phyloP scores from a whole-genome alignment of 1,140 invertebrate genomes.

The Leptonema lineaticorne region DNA sequence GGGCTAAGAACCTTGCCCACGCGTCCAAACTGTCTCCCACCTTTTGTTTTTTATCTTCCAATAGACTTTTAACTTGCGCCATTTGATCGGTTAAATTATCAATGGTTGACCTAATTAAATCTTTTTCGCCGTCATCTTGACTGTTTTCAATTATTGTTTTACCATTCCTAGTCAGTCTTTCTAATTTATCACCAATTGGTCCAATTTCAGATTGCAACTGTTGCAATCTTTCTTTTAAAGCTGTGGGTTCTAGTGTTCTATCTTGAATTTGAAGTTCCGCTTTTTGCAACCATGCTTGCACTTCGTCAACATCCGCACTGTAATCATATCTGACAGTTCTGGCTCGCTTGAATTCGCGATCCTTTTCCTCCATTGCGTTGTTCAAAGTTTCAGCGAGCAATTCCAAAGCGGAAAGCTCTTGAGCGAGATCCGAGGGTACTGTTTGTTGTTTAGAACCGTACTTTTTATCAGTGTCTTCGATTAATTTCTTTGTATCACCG shows the following conservation, averaged over 20 bases:
- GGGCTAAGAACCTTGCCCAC: constrained; percentile 80
- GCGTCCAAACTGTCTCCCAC: constrained; percentile 86
- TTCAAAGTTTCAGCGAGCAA: constrained; percentile 75
- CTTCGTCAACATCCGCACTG: constrained; percentile 72
- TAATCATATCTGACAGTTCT: constrained; percentile 79
- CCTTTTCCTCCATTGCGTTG: constrained; percentile 81
- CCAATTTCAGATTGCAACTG: constrained; percentile 75
- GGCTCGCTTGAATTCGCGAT: constrained; percentile 82
- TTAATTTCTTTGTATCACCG: constrained; percentile 62
- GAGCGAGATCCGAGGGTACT: constrained; percentile 72
- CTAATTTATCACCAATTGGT: constrained; percentile 72
- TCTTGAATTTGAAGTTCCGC: constrained; percentile 83
- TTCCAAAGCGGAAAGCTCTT: constrained; percentile 74
- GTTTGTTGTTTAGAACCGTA: constrained; percentile 69
- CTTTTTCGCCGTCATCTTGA: constrained; percentile 73
- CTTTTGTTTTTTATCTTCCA: constrained; percentile 80
- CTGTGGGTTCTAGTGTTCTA: constrained; percentile 71
- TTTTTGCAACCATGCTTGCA: constrained; percentile 79
- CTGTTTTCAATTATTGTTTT: constrained; percentile 77
- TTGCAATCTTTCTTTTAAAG: constrained; percentile 74
- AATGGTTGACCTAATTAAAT: constrained; percentile 73
- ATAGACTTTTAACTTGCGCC: constrained; percentile 69
- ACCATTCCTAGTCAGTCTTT: constrained; percentile 75
- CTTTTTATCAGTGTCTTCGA: constrained; percentile 63
- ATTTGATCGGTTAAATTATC: constrained; percentile 76